Base-by-base conservation (phyloP, 2,797 vertebrate species). In the Channa striata region DNA sequence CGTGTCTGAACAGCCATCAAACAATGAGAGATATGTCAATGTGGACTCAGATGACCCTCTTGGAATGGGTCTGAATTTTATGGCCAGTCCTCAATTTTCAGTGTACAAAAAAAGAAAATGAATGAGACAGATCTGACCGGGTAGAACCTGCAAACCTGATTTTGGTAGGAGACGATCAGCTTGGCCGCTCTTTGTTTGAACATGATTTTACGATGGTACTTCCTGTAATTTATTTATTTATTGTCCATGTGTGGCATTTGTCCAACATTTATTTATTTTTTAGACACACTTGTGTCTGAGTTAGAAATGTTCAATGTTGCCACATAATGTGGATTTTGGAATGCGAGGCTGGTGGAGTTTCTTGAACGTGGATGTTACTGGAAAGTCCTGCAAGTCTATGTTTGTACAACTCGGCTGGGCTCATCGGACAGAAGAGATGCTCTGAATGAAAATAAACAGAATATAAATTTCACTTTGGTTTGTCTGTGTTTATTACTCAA, bases 11-110 rank as follows among this genome's bases (percentile, higher is more conserved):
- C 63, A 43, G 17, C 60, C 66, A 3, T 30, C 44, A 20, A 19
- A 39, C 57, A 69, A n/a, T 23, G 67, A 71, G 44, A 70, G 54
- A 9, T 7, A 62, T 56, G 49, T 92, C 59, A 74, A 92, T 48
- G 1, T 93, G 73, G 86, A 94, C 74, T 91, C 91, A 8, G 90
- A 82, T 13, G 93, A 95, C 59, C 93, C 82, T 23, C 57, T 94
- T 7, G 92, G 90, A 50, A 91, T 93, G 78, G 71, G 47, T 44
- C 74, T 68, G 34, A 78, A 83, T 11, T 19, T 57, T 6, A 1
- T 93, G 61, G 51, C 50, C 53, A 95, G 93, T 84, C 93, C 93
- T 65, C 90, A 91, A 39, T 84, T 92, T 74, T 88, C 84, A 13
- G 21, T 71, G 78, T 82, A 92, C 19, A 77, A 76, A 37, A 90